Evolutionary conservation across 2,888 invertebrate genomes (phyloP).

Genomic region (Acanthosepion pharaonis): DNA sequence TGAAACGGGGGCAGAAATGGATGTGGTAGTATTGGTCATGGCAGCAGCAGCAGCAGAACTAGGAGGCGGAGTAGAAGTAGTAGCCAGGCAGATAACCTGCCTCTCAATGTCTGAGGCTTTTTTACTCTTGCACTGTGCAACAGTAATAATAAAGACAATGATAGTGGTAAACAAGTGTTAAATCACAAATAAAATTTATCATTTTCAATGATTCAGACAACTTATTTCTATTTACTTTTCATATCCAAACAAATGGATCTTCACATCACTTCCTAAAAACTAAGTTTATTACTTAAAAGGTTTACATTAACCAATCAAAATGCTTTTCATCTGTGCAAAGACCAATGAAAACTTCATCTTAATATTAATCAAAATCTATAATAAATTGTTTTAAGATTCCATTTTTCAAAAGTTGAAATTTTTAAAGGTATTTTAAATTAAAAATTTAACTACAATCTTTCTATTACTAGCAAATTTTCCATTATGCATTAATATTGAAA

Average conservation of each 20-base stretch:
- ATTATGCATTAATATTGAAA: too few relatives aligned
- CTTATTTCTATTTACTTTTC: neutral
- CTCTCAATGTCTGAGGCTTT: constrained; percentile 7
- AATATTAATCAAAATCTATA: neutral
- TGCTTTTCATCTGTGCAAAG: neutral
- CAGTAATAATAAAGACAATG: neutral
- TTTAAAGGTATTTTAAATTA: too few relatives aligned
- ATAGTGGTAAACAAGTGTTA: neutral
- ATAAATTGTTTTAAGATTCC: neutral
- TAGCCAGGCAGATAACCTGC: constrained; percentile 15
- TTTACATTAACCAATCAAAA: neutral
- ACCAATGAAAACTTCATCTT: neutral
- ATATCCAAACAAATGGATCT: neutral
- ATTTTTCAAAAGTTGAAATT: neutral
- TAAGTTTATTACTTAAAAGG: too few relatives aligned
- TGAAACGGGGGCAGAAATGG: neutral
- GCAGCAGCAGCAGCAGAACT: neutral
- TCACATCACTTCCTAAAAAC: too few relatives aligned
- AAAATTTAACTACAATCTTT: too few relatives aligned
- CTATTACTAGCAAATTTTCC: too few relatives aligned
- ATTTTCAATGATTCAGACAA: neutral
- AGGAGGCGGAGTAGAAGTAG: neutral
- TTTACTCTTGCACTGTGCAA: constrained; percentile 11
- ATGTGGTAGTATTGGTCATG: constrained; percentile 5
- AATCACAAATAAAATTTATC: too few relatives aligned